Percentiles rank a stretch among this genome's conserved stretches.
phyloP scores from a whole-genome alignment of 1,140 invertebrate genomes.

The Monochamus saltuarius region DNA sequence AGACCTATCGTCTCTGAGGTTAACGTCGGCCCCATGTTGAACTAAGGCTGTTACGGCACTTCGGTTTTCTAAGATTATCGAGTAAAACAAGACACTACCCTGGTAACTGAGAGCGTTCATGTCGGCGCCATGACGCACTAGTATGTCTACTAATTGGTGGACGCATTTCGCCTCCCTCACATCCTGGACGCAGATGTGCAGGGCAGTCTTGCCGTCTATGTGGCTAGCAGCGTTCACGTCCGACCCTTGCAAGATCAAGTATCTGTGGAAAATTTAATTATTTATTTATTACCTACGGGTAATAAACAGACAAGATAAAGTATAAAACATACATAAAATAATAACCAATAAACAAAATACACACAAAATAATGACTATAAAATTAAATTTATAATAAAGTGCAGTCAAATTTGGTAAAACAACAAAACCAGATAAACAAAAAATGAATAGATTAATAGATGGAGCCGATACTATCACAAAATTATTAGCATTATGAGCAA shows the following conservation, averaged over 20 bases:
- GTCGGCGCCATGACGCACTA: constrained; percentile 53
- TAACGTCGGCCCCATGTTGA: constrained; percentile 48
- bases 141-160: constrained; percentile 50
- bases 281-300: background rate
- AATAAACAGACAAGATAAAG: background rate
- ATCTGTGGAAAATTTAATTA: constrained; percentile 30
- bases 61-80: constrained; percentile 42
- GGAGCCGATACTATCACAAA: too few relatives aligned
- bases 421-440: too few relatives aligned
- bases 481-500: too few relatives aligned
- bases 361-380: too few relatives aligned
- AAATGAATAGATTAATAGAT: too few relatives aligned
- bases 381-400: too few relatives aligned
- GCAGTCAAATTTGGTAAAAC: too few relatives aligned
- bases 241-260: constrained; percentile 50
- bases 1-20: constrained; percentile 42
- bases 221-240: constrained; percentile 54
- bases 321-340: too few relatives aligned
- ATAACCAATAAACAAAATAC: too few relatives aligned
- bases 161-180: constrained; percentile 49
- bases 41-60: constrained; percentile 39
- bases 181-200: constrained; percentile 57
- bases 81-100: constrained; percentile 47
- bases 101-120: constrained; percentile 55
- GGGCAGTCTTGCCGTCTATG: constrained; percentile 51